Base-by-base conservation (phyloP, 92 coral and sea anemone genomes). In the Porites divaricata region DNA sequence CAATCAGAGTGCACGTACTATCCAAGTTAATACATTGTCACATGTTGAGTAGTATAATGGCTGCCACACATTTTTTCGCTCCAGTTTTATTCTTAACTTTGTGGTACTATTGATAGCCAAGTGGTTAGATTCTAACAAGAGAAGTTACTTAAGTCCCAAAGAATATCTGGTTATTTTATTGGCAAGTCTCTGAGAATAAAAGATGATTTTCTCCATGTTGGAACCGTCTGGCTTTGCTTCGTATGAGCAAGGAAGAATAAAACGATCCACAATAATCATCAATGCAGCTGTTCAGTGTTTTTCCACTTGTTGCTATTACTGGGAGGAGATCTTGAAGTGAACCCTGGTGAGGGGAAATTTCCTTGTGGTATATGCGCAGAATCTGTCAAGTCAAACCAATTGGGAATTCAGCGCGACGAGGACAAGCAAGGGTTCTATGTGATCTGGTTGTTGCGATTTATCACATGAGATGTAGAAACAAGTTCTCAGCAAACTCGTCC, bases 251-350 rank as follows among this genome's bases (percentile, higher is more conserved):
- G 75, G 51, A 70, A n/a, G 75, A 24, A 70, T n/a, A 70, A 70
- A 49, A 23, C 75, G 8, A 35, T 35, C 45, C 6, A 3, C 45
- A 35, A 70, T 70, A 70, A 70, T 70, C 25, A 70, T 28, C 75
- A 70, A 70, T 70, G 75, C 51, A 53, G 75, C 21, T 70, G 48
- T 35, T 70, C 75, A 2, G 54, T 70, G 75, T 70, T 70, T 70
- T 70, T 70, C 75, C 75, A 70, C 16, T 70, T 74, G 50, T 74
- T 7, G 65, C 26, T 75, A 75, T 50, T 74, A 21, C 63, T 52
- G 79, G 62, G 79, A 51, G 79, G 79, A 74, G 65, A 74, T 74
- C 51, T 74, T 74, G 79, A 74, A 56, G 63, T 20, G 51, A 74
- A 74, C 65, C 79, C 79, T 50, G 79, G 79, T 74, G 63, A 53